Conservation (phyloP, 2,888 invertebrate species). For the Platycheirus albimanus region DNA sequence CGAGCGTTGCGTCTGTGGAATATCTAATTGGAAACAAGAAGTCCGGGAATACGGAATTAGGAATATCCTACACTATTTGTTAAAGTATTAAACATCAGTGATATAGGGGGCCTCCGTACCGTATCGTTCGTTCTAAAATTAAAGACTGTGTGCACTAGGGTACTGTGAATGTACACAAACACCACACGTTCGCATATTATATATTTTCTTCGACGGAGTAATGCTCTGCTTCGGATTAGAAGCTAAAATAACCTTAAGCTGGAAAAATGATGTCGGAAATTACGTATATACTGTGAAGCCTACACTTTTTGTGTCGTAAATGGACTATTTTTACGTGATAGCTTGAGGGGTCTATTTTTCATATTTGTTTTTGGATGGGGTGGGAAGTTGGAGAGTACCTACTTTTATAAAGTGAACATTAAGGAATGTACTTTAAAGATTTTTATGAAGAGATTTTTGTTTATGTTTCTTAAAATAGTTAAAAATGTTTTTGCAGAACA, state of each 20-base stretch:
- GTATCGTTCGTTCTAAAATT: constrained; percentile 55
- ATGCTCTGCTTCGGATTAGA: constrained; percentile 47
- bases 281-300: constrained; percentile 19
- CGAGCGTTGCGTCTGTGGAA: constrained; percentile 51
- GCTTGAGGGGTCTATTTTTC: constrained; percentile 22
- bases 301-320: constrained; percentile 11
- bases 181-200: no score
- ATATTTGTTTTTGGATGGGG: constrained; percentile 11
- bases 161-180: no score
- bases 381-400: background rate
- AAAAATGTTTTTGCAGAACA: no score
- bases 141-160: constrained; percentile 45
- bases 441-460: no score
- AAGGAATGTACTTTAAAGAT: no score
- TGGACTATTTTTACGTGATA: constrained; percentile 41
- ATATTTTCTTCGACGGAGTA: constrained; percentile 24
- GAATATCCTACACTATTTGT: constrained; percentile 54
- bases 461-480: no score
- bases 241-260: constrained; percentile 61
- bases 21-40: constrained; percentile 60
- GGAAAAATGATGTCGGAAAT: constrained; percentile 62
- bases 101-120: constrained; percentile 5
- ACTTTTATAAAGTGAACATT: no score
- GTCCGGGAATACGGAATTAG: constrained; percentile 35
- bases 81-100: constrained; percentile 46